Conservation (phyloP, 2,113 vertebrate species). For the Phrynosoma platyrhinos region DNA sequence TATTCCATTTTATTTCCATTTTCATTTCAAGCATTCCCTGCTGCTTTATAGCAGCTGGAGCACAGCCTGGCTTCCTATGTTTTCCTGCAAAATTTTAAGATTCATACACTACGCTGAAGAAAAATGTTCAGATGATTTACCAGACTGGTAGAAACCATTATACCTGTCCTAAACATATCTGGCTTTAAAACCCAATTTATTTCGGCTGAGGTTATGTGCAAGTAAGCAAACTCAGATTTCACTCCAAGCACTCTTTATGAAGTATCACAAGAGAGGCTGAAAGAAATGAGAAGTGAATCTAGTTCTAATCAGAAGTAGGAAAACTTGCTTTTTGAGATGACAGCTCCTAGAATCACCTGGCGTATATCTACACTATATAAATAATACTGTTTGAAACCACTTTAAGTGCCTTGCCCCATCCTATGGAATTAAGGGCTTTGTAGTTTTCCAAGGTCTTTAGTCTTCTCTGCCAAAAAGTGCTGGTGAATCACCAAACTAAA, state of each 20-base stretch:
- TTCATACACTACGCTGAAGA: slow-evolving; percentile 1
- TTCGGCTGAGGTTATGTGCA: neutral
- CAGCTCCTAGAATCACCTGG: too few relatives aligned
- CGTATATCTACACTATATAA: too few relatives aligned
- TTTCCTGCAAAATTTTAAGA: neutral
- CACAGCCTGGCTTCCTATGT: slow-evolving; percentile 13
- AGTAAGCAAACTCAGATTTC: neutral
- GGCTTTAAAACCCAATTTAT: neutral
- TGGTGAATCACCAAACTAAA: too few relatives aligned
- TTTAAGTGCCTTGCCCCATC: too few relatives aligned
- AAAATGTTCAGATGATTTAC: slow-evolving; percentile 10
- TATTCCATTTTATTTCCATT: slow-evolving; percentile 1
- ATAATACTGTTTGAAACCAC: too few relatives aligned
- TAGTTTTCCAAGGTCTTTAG: too few relatives aligned
- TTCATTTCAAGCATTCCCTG: slow-evolving; percentile 18
- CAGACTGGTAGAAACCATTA: slow-evolving; percentile 15
- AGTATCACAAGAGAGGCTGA: slow-evolving; percentile 45
- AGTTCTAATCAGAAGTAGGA: slow-evolving; percentile 46
- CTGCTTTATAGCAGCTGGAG: slow-evolving; percentile 28
- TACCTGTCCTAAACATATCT: neutral
- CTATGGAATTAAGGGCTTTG: too few relatives aligned
- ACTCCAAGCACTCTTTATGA: slow-evolving; percentile 14
- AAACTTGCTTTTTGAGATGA: too few relatives aligned
- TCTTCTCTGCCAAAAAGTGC: too few relatives aligned
- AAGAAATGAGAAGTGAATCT: slow-evolving; percentile 23